phyloP scores from a whole-genome alignment of 2,888 invertebrate species.

The Sinodicranocentrus sp. region DNA sequence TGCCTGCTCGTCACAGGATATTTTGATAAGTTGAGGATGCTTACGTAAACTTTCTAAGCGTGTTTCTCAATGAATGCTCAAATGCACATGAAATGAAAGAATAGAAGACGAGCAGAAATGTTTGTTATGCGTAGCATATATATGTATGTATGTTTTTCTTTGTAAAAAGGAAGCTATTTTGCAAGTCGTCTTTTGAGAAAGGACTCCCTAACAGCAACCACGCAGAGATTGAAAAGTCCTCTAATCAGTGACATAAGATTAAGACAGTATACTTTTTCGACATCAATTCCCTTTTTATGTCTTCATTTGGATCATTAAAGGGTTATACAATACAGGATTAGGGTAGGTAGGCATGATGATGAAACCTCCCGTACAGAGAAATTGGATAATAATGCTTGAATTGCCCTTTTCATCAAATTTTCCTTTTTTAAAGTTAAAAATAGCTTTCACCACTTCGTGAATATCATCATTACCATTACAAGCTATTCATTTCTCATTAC shows the following conservation, averaged over 20 bases:
- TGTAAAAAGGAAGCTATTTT: slow-evolving; percentile 1
- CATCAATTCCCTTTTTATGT: background rate
- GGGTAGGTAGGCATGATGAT: slow-evolving; percentile 38
- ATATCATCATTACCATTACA: slow-evolving; percentile 41
- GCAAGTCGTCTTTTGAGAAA: background rate
- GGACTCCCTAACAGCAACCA: too few species aligned
- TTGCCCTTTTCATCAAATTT: slow-evolving; percentile 49
- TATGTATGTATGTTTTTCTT: background rate
- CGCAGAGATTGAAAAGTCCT: too few species aligned
- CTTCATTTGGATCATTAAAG: background rate
- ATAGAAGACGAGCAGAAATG: slow-evolving; percentile 2
- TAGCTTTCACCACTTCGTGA: slow-evolving; percentile 63
- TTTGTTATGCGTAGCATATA: background rate
- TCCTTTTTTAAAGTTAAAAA: slow-evolving; percentile 44
- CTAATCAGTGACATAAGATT: slow-evolving; percentile 11
- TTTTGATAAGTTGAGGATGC: background rate
- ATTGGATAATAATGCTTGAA: slow-evolving; percentile 65
- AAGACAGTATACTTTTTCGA: slow-evolving; percentile 7
- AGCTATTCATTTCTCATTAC: slow-evolving; percentile 45
- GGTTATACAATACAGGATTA: background rate
- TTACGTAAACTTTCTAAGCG: slow-evolving; percentile 6
- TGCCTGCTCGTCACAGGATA: too few species aligned
- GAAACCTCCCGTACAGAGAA: slow-evolving; percentile 57
- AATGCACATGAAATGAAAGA: background rate
- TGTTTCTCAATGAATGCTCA: background rate